phyloP scores from a whole-genome alignment of 1,140 invertebrate genomes.

The Tetramorium parvispinum region DNA sequence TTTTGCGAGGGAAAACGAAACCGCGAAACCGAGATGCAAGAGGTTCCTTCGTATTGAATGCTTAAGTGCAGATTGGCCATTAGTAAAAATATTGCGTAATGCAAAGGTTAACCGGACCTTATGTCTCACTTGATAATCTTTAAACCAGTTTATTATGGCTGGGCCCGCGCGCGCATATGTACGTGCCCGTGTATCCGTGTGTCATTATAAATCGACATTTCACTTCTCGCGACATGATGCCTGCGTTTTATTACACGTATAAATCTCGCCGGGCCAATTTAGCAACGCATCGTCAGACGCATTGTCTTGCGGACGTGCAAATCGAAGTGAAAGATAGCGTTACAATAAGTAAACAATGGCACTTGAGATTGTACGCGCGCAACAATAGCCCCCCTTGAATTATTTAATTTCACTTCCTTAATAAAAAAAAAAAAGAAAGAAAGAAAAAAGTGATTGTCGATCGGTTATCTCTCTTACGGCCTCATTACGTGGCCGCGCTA shows the following conservation, averaged over 20 bases:
- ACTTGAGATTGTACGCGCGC: background rate
- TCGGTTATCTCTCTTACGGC: background rate
- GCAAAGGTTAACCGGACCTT: conserved; percentile 35
- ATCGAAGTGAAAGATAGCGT: background rate
- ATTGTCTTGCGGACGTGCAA: background rate
- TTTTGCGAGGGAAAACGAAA: background rate
- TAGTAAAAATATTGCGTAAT: conserved; percentile 18
- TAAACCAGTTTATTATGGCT: conserved; percentile 14
- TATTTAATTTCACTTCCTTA: background rate
- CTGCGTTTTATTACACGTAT: conserved; percentile 24
- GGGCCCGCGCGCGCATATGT: background rate
- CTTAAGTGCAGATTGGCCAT: background rate
- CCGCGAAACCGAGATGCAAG: background rate
- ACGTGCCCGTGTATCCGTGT: background rate
- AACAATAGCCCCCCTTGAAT: background rate
- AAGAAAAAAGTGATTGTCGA: background rate
- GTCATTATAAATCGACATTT: conserved; percentile 29
- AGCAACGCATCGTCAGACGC: conserved; percentile 1
- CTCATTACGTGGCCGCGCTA: background rate
- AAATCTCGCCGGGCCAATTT: conserved; percentile 15
- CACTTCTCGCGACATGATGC: conserved; percentile 14
- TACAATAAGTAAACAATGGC: background rate
- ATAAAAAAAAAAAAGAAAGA: too few species aligned
- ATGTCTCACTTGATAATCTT: conserved; percentile 22
- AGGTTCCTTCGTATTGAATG: background rate